Base-by-base conservation (phyloP, 1,140 invertebrate genomes). In the Sycobia sp. region DNA sequence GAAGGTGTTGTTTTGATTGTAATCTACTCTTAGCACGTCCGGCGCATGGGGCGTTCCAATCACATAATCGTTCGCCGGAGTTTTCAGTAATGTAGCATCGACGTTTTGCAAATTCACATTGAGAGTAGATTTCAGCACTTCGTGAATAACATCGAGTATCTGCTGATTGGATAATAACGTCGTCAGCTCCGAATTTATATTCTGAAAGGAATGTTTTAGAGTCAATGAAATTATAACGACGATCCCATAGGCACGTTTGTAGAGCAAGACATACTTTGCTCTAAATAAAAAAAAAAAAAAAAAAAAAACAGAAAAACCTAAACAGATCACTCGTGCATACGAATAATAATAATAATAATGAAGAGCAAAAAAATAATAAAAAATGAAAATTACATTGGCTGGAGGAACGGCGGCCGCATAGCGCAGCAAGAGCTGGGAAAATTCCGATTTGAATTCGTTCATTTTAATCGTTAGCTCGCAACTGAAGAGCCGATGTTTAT, bases 21-120 rank as follows among this genome's bases (percentile, higher is more conserved):
- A 39, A 63, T 62, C 56, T 1, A 67, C n/a, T 61, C 51, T 61
- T 25, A 54, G 14, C 20, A 63, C 44, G 14, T 65, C 62, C 1
- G 66, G 62, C 5, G 57, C 62, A 25, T 61, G 16, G 4, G 66
- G 66, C 8, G 62, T 67, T 13, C 29, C 62, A 32, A 58, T 47
- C 14, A 67, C 20, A 23, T 65, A 63, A 32, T 59, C 66, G 25
- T 51, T 56, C 18, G 23, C 49, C 0, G 62, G 62, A 0, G 62
- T 65, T 62, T 44, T 67, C 29, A 60, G 18, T 29, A 8, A 11
- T 18, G n/a, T 4, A 5, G 16, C 11, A 23, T 62, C 53, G 7
- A 56, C n/a, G 8, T 47, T 49, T 39, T 62, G 41, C 22, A 62
- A n/a, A 49, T 62, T 56, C 10, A 62, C 50, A 14, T 41, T 50